phyloP scores from a whole-genome alignment of 2,797 vertebrate genomes.

The Oreochromis mossambicus region DNA sequence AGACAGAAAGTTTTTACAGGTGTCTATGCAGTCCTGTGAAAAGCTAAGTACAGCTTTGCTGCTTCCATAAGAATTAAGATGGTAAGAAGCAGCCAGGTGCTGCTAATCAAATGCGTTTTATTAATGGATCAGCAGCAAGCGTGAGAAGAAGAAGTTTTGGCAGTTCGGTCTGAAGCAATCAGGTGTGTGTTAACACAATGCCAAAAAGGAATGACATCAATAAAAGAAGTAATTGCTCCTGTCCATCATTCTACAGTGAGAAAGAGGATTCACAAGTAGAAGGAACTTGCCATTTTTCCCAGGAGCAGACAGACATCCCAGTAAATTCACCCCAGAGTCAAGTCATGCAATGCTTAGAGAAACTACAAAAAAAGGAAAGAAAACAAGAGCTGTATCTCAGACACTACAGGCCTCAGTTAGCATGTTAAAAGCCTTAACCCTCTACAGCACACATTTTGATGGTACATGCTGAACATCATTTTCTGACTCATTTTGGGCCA shows the following conservation, averaged over 20 bases:
- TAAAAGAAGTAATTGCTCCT: background rate
- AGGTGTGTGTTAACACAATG: background rate
- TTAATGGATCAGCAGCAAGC: background rate
- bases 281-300: background rate
- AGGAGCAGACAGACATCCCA: background rate
- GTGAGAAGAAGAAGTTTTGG: background rate
- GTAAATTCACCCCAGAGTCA: background rate
- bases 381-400: background rate
- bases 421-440: background rate
- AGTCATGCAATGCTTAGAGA: background rate
- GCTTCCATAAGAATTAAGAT: background rate
- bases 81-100: background rate
- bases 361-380: background rate
- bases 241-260: background rate
- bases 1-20: background rate
- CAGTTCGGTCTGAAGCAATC: background rate
- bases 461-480: background rate
- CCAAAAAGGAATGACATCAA: background rate
- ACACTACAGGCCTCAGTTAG: background rate
- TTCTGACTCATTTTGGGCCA: background rate
- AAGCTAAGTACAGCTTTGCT: background rate
- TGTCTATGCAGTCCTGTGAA: background rate
- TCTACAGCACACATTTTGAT: background rate
- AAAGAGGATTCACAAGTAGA: background rate
- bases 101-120: background rate